phyloP scores from a whole-genome alignment of 1,140 invertebrate genomes.

The Spodoptera litura region DNA sequence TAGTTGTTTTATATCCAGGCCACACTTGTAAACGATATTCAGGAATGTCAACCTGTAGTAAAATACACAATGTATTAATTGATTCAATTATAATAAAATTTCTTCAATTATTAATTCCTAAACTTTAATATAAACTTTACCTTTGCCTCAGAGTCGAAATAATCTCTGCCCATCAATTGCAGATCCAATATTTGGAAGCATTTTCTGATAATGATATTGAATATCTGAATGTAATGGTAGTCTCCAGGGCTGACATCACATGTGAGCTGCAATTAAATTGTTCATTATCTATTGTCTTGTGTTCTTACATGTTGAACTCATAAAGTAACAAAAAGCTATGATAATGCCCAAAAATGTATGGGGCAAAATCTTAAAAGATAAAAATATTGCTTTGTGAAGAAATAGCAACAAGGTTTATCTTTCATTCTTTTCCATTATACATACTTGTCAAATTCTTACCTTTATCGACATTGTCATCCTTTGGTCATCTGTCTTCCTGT shows the following conservation, averaged over 20 bases:
- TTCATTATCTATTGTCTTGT: neutral
- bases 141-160: slow-evolving; percentile 90
- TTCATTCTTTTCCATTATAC: too few species aligned
- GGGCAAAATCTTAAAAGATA: too few species aligned
- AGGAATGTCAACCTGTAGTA: slow-evolving; percentile 80
- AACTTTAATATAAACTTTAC: slow-evolving; percentile 74
- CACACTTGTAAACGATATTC: slow-evolving; percentile 88
- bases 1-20: slow-evolving; percentile 93
- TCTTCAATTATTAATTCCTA: neutral
- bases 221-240: slow-evolving; percentile 89
- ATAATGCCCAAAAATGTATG: too few species aligned
- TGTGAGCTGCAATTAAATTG: slow-evolving; percentile 69
- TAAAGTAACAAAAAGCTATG: too few species aligned
- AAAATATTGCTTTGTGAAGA: too few species aligned
- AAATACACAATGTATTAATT: neutral
- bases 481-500: slow-evolving; percentile 75
- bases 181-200: slow-evolving; percentile 88
- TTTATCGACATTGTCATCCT: slow-evolving; percentile 84
- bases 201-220: slow-evolving; percentile 92
- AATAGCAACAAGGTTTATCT: too few species aligned
- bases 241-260: slow-evolving; percentile 86
- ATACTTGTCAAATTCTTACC: slow-evolving; percentile 55
- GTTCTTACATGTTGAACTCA: too few species aligned
- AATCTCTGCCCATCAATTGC: slow-evolving; percentile 92
- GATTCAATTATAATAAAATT: too few species aligned